Evolutionary conservation across 2,888 invertebrate species (phyloP).

Genomic region (Hypomecis atomaria): DNA sequence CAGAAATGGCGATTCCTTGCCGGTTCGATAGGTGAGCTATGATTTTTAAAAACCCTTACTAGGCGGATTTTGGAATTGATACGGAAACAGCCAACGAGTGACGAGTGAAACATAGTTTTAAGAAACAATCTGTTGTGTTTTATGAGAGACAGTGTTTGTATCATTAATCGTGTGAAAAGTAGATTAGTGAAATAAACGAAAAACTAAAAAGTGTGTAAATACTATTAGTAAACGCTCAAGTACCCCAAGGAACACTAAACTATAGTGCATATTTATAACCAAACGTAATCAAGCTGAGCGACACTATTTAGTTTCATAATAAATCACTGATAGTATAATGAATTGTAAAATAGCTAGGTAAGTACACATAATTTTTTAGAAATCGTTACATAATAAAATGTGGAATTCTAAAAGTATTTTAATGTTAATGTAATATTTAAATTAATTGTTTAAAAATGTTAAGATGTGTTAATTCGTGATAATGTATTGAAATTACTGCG

Average conservation of each 20-base stretch:
- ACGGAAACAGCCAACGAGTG: slow-evolving; percentile 28
- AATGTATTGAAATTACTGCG: slow-evolving; percentile 68
- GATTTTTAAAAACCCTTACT: slow-evolving; percentile 5
- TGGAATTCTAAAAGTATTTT: slow-evolving; percentile 73
- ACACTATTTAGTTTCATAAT: slow-evolving; percentile 45
- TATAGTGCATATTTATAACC: slow-evolving; percentile 48
- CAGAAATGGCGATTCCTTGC: no score
- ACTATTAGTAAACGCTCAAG: slow-evolving; percentile 52
- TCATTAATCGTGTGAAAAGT: slow-evolving; percentile 52
- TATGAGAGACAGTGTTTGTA: slow-evolving; percentile 56
- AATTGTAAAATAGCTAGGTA: slow-evolving; percentile 51
- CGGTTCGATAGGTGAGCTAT: no score
- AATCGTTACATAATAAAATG: slow-evolving; percentile 58
- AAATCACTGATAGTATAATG: slow-evolving; percentile 59
- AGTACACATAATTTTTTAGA: slow-evolving; percentile 55
- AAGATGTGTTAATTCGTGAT: slow-evolving; percentile 78
- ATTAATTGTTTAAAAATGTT: slow-evolving; percentile 73
- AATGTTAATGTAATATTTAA: slow-evolving; percentile 64
- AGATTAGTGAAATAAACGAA: slow-evolving; percentile 55
- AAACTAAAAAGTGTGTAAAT: slow-evolving; percentile 50
- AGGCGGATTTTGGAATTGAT: slow-evolving; percentile 17
- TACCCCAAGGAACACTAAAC: slow-evolving; percentile 48
- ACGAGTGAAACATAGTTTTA: slow-evolving; percentile 39
- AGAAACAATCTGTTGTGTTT: slow-evolving; percentile 49
- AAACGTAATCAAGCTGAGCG: slow-evolving; percentile 49